These are phyloP conservation scores for Muntiacus reevesi DNA, from an alignment of 2,113 vertebrate species.

Conservation along the genomic window DNA sequence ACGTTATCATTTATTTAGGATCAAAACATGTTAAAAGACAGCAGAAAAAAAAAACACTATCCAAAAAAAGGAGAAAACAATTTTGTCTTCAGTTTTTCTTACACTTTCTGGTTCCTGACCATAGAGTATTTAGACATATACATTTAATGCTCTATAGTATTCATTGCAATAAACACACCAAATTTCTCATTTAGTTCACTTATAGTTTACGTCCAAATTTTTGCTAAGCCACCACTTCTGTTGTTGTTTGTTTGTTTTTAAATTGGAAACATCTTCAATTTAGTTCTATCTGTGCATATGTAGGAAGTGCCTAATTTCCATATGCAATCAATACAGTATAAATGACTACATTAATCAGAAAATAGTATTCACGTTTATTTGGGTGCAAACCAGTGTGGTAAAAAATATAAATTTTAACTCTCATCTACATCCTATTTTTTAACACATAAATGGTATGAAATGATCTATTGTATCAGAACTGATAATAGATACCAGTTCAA, in stretches of 20 bases:
- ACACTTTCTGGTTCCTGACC: not conserved
- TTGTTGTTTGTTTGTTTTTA: not conserved
- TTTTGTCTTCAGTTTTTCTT: not conserved
- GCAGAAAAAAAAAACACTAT: not conserved
- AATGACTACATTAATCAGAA: not conserved
- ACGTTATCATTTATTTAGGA: not conserved
- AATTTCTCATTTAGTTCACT: not conserved
- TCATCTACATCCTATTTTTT: not conserved
- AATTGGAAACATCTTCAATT: not conserved
- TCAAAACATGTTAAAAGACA: not conserved
- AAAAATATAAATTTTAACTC: not conserved
- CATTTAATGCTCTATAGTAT: not conserved
- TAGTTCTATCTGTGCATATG: not conserved
- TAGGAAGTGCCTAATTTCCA: not conserved
- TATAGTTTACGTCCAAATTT: not conserved
- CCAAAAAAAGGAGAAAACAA: not conserved
- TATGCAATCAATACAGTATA: not conserved
- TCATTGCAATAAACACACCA: not conserved
- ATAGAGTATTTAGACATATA: not conserved
- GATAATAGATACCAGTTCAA: not conserved
- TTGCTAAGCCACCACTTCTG: not conserved
- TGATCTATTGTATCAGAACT: not conserved
- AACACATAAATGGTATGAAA: not conserved
- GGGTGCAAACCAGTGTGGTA: not conserved
- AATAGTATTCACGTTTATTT: not conserved